phyloP scores from a whole-genome alignment of 2,888 invertebrate genomes.

The Salticus scenicus region DNA sequence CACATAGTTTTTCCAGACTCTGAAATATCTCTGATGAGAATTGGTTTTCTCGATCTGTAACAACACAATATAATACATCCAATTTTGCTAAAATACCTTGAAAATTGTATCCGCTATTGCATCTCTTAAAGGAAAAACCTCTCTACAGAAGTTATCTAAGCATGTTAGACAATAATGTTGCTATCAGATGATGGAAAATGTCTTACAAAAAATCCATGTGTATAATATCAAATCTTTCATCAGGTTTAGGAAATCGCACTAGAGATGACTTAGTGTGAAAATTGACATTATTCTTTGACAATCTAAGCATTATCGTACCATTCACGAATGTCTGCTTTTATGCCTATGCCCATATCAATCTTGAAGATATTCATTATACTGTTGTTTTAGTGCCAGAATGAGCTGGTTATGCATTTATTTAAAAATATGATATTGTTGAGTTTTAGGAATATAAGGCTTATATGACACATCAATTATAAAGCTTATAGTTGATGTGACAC shows the following conservation, averaged over 20 bases:
- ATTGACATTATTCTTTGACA: neutral
- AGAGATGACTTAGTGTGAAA: conserved; percentile 6
- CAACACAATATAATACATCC: conserved; percentile 8
- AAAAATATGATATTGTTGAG: too few species aligned
- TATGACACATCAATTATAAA: too few species aligned
- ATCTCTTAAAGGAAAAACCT: neutral
- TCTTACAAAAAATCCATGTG: conserved; percentile 21
- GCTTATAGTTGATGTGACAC: too few species aligned
- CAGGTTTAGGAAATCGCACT: neutral
- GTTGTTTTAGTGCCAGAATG: neutral
- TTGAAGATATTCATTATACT: neutral
- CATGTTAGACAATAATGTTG: conserved; percentile 18
- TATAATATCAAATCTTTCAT: conserved; percentile 5
- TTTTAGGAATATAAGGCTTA: too few species aligned
- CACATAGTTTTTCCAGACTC: conserved; percentile 11
- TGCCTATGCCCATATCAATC: neutral
- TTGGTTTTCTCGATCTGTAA: conserved; percentile 7
- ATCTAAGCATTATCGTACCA: neutral
- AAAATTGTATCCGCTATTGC: neutral
- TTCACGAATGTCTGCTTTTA: neutral
- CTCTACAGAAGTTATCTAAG: conserved; percentile 18
- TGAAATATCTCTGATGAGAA: conserved; percentile 13
- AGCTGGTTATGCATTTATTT: neutral
- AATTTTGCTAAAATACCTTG: conserved; percentile 24
- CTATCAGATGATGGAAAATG: conserved; percentile 13